A percentile compares a stretch with the other conserved stretches of the same genome.
Evolutionary conservation across 2,113 vertebrate species (phyloP).

Genomic region (Clarias gariepinus): DNA sequence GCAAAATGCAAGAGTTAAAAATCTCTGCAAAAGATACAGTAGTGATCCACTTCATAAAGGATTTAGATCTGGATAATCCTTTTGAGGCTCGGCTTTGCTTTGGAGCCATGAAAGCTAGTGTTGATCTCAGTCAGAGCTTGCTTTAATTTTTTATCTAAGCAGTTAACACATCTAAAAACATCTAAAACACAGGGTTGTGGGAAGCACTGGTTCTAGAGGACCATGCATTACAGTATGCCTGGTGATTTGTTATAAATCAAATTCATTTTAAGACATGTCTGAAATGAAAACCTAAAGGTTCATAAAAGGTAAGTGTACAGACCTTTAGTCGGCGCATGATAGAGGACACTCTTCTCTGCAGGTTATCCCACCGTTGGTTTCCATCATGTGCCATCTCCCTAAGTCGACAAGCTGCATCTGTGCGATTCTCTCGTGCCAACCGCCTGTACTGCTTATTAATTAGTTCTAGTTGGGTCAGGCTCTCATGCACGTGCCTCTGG

Average conservation of each 20-base stretch:
- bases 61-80: neutral
- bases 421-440: constrained; percentile 93
- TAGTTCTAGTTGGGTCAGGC: constrained; percentile 91
- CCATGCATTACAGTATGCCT: neutral
- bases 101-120: neutral
- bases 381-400: constrained; percentile 89
- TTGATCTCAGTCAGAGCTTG: neutral
- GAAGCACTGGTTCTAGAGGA: neutral
- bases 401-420: constrained; percentile 81
- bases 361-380: constrained; percentile 94
- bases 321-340: constrained; percentile 95
- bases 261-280: too few relatives aligned
- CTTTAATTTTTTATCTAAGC: neutral
- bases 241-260: neutral
- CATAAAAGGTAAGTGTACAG: neutral
- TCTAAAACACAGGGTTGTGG: neutral
- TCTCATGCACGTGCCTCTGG: constrained; percentile 93
- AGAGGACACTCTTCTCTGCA: constrained; percentile 88
- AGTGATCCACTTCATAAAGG: neutral
- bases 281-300: neutral
- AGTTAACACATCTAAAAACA: neutral
- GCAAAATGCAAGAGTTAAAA: neutral
- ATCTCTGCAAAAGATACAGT: neutral
- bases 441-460: constrained; percentile 98
- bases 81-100: neutral